These are phyloP conservation scores for Drosophila takahashii DNA, from an alignment of 1,140 invertebrate species.

Conservation along the genomic window DNA sequence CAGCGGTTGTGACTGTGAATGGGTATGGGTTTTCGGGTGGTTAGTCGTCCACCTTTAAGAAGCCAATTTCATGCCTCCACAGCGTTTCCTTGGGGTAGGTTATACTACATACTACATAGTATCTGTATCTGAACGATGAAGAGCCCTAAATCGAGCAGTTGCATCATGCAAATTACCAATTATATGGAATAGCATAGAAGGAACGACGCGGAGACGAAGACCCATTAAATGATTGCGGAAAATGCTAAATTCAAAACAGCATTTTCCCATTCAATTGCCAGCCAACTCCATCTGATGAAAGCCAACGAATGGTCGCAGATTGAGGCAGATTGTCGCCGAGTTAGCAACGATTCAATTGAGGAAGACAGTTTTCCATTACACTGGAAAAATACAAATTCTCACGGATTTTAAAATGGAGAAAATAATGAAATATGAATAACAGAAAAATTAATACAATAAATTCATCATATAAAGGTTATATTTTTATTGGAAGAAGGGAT, in stretches of 20 bases:
- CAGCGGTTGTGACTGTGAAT: constrained; percentile 26
- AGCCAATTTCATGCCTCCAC: constrained; percentile 31
- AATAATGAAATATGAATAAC: too few relatives aligned
- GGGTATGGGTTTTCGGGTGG: not conserved
- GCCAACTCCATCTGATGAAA: constrained; percentile 15
- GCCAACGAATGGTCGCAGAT: constrained; percentile 58
- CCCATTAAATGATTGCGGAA: constrained; percentile 24
- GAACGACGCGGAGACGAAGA: not conserved
- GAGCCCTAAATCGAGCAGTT: constrained; percentile 15
- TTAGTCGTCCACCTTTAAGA: not conserved
- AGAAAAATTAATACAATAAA: too few relatives aligned
- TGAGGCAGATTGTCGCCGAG: constrained; percentile 67
- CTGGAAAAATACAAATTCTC: not conserved
- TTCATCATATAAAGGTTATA: too few relatives aligned
- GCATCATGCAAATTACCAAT: constrained; percentile 37
- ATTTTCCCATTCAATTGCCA: constrained; percentile 28
- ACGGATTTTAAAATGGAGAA: not conserved
- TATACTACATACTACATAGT: constrained; percentile 7
- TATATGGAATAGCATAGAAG: not conserved
- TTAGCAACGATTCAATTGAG: constrained; percentile 68
- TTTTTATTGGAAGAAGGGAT: too few relatives aligned
- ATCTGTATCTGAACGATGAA: constrained; percentile 9
- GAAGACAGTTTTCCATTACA: not conserved
- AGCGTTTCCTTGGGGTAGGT: constrained; percentile 66
- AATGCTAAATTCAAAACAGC: constrained; percentile 14